Conservation (phyloP, 2,888 invertebrate species). For the Cerastis leucographa region DNA sequence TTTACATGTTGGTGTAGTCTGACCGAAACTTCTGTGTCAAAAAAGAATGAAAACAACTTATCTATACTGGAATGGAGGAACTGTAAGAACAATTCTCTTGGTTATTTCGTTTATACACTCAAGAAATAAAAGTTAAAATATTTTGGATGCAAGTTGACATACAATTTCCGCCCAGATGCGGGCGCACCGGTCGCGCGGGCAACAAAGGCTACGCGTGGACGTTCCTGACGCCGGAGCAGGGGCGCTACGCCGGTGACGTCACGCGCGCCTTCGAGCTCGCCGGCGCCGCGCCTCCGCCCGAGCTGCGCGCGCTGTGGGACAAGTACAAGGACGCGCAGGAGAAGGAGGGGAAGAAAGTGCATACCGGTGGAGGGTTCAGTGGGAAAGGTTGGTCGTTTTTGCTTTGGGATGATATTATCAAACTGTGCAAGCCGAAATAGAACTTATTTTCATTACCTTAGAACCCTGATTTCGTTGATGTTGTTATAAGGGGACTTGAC, state of each 20-base stretch:
- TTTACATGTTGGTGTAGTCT: constrained; percentile 87
- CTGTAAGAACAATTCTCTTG: too few species aligned
- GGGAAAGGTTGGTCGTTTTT: constrained; percentile 92
- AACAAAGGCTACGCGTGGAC: constrained; percentile 99
- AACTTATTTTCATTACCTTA: neutral
- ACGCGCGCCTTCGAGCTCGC: constrained; percentile 97
- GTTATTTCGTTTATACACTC: too few species aligned
- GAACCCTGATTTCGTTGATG: neutral
- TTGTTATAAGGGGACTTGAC: neutral
- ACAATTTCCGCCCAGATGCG: constrained; percentile 92
- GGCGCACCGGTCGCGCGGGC: constrained; percentile 97
- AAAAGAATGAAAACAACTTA: constrained; percentile 77
- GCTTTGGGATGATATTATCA: neutral
- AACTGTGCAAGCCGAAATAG: neutral
- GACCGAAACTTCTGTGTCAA: constrained; percentile 86
- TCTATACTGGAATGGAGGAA: too few species aligned
- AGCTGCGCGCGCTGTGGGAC: constrained; percentile 95
- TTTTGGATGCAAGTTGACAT: neutral
- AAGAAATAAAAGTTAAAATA: too few species aligned
- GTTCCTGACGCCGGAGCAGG: constrained; percentile 98
- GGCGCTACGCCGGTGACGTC: constrained; percentile 97
- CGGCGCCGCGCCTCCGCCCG: constrained; percentile 93
- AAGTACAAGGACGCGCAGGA: constrained; percentile 97
- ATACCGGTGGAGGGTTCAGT: constrained; percentile 97
- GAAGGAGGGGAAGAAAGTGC: constrained; percentile 97